These are phyloP conservation scores for Oostethus manadensis DNA, from an alignment of 2,113 vertebrate species.

Conservation along the genomic window DNA sequence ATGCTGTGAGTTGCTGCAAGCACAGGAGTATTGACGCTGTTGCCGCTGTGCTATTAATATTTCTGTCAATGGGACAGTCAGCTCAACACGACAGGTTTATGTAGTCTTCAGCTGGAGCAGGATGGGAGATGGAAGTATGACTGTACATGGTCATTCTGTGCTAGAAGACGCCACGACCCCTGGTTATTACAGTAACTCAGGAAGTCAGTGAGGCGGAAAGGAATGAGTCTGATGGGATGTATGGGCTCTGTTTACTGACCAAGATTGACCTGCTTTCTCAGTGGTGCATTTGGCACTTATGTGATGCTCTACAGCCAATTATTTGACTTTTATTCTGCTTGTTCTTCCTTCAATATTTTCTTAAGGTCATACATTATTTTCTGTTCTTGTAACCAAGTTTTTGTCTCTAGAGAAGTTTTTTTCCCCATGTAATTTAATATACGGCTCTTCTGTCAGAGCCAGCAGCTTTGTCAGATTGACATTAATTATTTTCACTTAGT, in stretches of 20 bases:
- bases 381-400: conserved; percentile 30
- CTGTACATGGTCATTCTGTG: conserved; percentile 36
- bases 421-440: conserved; percentile 30
- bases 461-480: conserved; percentile 2
- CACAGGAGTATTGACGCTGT: conserved; percentile 26
- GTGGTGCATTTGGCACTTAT: background rate
- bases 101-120: conserved; percentile 8
- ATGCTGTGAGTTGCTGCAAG: conserved; percentile 19
- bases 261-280: conserved; percentile 28
- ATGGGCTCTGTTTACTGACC: conserved; percentile 17
- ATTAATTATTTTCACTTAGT: background rate
- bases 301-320: conserved; percentile 2
- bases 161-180: conserved; percentile 22
- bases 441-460: conserved; percentile 22
- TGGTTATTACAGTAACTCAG: conserved; percentile 30
- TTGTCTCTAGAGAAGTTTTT: conserved; percentile 11
- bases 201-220: conserved; percentile 44
- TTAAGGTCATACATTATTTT: conserved; percentile 27
- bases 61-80: conserved; percentile 25
- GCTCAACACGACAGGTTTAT: conserved; percentile 17
- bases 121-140: conserved; percentile 7
- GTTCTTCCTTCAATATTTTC: conserved; percentile 12
- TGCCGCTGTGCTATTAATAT: conserved; percentile 31
- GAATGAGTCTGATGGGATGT: conserved; percentile 44
- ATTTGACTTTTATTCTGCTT: conserved; percentile 6